Evolutionary conservation across 2,888 invertebrate genomes (phyloP), one percentile per base, ranked within the genome.

Genomic region (Eristalis tenax): DNA sequence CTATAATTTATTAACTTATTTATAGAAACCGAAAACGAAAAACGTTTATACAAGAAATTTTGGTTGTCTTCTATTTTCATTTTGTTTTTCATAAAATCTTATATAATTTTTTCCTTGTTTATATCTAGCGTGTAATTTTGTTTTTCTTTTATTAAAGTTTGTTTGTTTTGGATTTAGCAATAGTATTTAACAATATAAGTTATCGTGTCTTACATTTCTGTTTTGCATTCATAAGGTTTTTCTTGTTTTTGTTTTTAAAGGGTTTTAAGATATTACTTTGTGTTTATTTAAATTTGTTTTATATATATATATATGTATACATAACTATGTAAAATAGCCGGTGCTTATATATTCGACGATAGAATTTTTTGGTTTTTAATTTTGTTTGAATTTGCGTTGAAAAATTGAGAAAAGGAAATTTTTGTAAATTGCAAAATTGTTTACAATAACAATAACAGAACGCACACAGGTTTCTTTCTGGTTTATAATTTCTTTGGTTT

Each of bases 1-100:
- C 81, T 85, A 81, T 74, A 59, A 74, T 64, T 70, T 61, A 78
- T 87, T 79, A 83, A 87, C 79, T 87, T 87, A 87, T 79, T 69
- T 61, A 80, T 83, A 80, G 82, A 88, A 86, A 80, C 88, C 65
- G 73, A 88, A 88, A 84, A 77, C 79, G 78, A 80, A 88, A 87
- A 88, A 88, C 84, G 83, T 88, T 88, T 83, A 73, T 88, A 88
- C 83, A 88, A 87, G 77, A 80, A 81, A 66, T 82, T 56, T 75
- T 74, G 66, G 59, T 61, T 71, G 23, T 87, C 63, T 69, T 88
- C 28, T 76, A 18, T 84, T 66, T 71, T 28, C 43, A 65, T 61
- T 78, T 57, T 18, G 6, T 50, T 50, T 50, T 50, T 50, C 50
- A 50, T 63, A 13, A 82, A 15, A 66, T 50, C 57, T 75, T 22